Percentiles rank a stretch among this genome's conserved stretches.
Evolutionary conservation across 2,888 invertebrate species (phyloP).

Genomic region (Platypus cylindrus): DNA sequence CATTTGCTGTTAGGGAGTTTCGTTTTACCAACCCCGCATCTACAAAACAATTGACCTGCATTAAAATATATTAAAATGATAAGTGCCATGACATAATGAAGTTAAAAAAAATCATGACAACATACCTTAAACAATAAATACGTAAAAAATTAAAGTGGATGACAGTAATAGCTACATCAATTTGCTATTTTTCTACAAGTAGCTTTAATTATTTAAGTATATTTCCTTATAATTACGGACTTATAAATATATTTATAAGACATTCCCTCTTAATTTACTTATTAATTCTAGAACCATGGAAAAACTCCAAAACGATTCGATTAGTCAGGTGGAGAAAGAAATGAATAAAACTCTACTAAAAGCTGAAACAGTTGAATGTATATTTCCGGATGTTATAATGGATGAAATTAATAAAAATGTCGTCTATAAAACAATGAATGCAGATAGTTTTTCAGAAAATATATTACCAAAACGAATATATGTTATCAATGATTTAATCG

Average conservation of each 20-base stretch:
- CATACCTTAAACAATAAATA: no score
- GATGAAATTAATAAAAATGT: constrained; percentile 53
- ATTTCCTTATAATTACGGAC: neutral
- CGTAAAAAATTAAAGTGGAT: no score
- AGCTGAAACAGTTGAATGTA: constrained; percentile 39
- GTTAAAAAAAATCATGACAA: no score
- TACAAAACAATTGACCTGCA: no score
- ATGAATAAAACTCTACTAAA: constrained; percentile 20
- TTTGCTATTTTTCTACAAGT: neutral
- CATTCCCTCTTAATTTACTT: no score
- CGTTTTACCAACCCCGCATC: no score
- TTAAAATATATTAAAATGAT: no score
- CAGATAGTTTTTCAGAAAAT: constrained; percentile 38
- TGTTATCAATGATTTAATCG: constrained; percentile 62
- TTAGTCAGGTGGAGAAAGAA: constrained; percentile 20
- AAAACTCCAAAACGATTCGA: constrained; percentile 14
- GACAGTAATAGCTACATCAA: no score
- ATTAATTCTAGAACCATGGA: constrained; percentile 18
- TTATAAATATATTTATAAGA: neutral
- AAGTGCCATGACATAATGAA: no score
- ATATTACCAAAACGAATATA: constrained; percentile 52
- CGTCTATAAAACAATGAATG: constrained; percentile 37
- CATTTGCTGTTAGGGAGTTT: no score
- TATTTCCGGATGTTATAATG: constrained; percentile 58
- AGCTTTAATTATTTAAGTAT: neutral